phyloP scores from a whole-genome alignment of 2,888 invertebrate species.

The Antitype chi region DNA sequence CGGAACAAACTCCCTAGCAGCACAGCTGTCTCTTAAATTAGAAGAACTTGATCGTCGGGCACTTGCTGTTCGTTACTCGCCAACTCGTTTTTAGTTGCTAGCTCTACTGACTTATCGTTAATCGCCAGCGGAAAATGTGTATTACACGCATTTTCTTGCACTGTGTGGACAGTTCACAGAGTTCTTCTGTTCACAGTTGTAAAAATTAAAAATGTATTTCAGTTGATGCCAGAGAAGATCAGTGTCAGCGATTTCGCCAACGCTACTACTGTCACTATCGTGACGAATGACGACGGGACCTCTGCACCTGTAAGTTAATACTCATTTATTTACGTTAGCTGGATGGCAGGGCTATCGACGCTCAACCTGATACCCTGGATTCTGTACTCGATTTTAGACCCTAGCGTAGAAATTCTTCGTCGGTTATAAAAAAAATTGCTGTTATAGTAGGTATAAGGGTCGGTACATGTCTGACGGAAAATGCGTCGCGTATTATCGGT shows the following conservation, averaged over 20 bases:
- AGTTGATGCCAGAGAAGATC: slow-evolving; percentile 79
- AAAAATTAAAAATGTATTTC: slow-evolving; percentile 36
- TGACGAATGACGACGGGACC: slow-evolving; percentile 82
- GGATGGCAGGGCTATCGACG: too few species aligned
- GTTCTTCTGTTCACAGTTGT: too few species aligned
- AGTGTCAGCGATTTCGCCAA: slow-evolving; percentile 76
- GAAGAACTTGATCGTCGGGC: too few species aligned
- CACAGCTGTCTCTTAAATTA: too few species aligned
- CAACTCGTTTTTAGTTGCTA: background rate
- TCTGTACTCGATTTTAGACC: too few species aligned
- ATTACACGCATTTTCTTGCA: background rate
- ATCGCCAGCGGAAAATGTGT: background rate
- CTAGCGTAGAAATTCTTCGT: too few species aligned
- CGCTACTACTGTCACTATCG: slow-evolving; percentile 79
- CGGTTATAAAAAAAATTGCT: too few species aligned
- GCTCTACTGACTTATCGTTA: background rate
- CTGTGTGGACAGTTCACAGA: background rate
- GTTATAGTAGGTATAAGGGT: too few species aligned
- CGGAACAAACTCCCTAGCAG: too few species aligned
- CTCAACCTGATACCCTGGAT: too few species aligned
- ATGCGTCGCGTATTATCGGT: too few species aligned
- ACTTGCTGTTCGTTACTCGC: background rate
- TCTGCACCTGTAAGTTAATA: slow-evolving; percentile 81
- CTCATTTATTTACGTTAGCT: background rate
- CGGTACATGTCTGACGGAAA: too few species aligned